These are phyloP conservation scores for Anthopleura xanthogrammica DNA, from an alignment of 92 coral and sea anemone genomes.

Conservation along the genomic window DNA sequence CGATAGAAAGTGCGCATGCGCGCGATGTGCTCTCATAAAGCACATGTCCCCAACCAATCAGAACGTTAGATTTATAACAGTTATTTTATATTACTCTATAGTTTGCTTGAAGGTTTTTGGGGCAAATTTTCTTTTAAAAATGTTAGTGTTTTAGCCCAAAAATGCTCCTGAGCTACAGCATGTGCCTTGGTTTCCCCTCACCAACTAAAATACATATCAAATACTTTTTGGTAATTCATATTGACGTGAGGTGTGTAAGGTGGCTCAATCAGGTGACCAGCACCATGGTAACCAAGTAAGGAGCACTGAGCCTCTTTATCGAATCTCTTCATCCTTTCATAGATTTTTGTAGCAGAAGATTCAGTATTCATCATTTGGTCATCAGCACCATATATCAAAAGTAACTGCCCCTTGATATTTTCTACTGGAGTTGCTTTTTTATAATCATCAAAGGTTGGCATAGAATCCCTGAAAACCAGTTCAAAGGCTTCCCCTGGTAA, in stretches of 20 bases:
- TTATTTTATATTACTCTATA: background rate
- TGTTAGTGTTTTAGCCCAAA: constrained; percentile 49
- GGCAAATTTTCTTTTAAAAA: constrained; percentile 43
- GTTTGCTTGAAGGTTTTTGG: background rate
- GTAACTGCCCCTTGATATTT: constrained; percentile 38
- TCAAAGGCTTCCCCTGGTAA: constrained; percentile 22
- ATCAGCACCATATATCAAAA: constrained; percentile 57
- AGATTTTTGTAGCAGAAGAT: constrained; percentile 31
- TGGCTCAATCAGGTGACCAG: constrained; percentile 76
- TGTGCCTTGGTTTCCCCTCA: constrained; percentile 64
- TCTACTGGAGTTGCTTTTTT: constrained; percentile 54
- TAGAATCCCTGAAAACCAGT: background rate
- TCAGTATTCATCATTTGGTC: constrained; percentile 25
- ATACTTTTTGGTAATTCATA: constrained; percentile 35
- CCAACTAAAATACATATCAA: constrained; percentile 25
- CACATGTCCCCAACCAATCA: no score
- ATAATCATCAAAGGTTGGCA: constrained; percentile 1
- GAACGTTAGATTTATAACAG: no score
- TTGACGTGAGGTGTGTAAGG: constrained; percentile 50
- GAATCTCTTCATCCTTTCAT: constrained; percentile 36
- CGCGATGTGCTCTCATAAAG: no score
- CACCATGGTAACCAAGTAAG: constrained; percentile 52
- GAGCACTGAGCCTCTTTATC: constrained; percentile 52
- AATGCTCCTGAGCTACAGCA: constrained; percentile 59
- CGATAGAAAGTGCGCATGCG: no score